Base-by-base conservation (phyloP, 2,113 vertebrate genomes). In the Callospermophilus lateralis region DNA sequence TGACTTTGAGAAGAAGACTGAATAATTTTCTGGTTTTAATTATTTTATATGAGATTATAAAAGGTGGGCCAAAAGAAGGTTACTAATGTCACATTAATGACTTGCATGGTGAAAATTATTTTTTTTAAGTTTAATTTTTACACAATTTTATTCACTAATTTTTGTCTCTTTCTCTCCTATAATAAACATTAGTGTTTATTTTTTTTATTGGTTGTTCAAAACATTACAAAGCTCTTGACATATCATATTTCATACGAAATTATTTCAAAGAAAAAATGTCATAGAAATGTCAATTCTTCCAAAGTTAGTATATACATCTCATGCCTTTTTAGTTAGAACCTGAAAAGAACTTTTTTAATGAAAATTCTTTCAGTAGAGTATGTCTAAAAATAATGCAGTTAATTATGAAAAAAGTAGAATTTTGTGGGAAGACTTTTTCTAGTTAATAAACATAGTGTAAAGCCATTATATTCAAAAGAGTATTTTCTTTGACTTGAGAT, bases 211-310 rank as follows among this genome's bases (percentile, higher is more conserved):
- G n/a, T n/a, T n/a, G n/a, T n/a, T n/a, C n/a, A n/a, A n/a, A n/a
- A n/a, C n/a, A n/a, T n/a, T n/a, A n/a, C n/a, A n/a, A n/a, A n/a
- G n/a, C n/a, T n/a, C n/a, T n/a, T n/a, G n/a, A n/a, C n/a, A n/a
- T n/a, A n/a, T n/a, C n/a, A n/a, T n/a, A n/a, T n/a, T n/a, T n/a
- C n/a, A n/a, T n/a, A n/a, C n/a, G n/a, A 96, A 94, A 86, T 83
- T 86, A 91, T 78, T 96, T 93, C 91, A 67, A 95, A 95, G 70
- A 34, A 74, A 85, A 91, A 89, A 90, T 83, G 68, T 72, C 28
- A 42, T n/a, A 48, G 19, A 89, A 89, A 86, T 53, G 10, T 48
- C 80, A 92, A 8, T 90, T 97, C 55, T 92, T 67, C 55, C 63
- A 83, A 91, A 65, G 26, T 89, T 78, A 89, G 67, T 72, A 10